Evolutionary conservation across 2,113 vertebrate species (phyloP).

Genomic region (Lagopus muta): DNA sequence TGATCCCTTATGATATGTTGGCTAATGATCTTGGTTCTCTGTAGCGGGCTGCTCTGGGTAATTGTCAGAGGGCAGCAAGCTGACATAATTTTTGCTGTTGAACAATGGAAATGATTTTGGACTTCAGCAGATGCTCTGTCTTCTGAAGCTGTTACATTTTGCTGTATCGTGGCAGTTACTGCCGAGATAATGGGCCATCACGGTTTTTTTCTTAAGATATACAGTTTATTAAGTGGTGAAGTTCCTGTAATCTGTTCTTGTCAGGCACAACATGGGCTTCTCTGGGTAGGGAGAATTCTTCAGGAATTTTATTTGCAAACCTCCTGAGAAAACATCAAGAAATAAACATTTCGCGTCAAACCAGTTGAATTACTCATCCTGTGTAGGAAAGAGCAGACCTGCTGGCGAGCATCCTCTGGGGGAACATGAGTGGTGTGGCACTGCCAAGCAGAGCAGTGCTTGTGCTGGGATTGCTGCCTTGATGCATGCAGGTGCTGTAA

Average conservation of each 20-base stretch:
- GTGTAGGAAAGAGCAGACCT: not conserved
- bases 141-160: not conserved
- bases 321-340: not conserved
- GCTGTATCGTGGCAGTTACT: not conserved
- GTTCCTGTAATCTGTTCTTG: not conserved
- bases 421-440: fast-evolving
- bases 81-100: not conserved
- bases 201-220: not conserved
- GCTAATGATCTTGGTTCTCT: not conserved
- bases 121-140: not conserved
- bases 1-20: not conserved
- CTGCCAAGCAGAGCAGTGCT: not conserved
- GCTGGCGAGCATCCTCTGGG: not conserved
- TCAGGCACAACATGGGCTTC: not conserved
- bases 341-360: not conserved
- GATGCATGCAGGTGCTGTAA: not conserved
- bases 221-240: not conserved
- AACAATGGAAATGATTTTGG: not conserved
- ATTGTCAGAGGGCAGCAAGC: not conserved
- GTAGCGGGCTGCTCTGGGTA: not conserved
- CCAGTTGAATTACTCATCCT: not conserved
- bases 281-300: not conserved
- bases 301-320: not conserved
- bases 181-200: constrained; percentile 17
- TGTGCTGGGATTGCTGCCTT: not conserved